Evolutionary conservation across 37 sponge, comb jelly and placozoan genomes (phyloP).

Genomic region (Chondrosia reniformis): DNA sequence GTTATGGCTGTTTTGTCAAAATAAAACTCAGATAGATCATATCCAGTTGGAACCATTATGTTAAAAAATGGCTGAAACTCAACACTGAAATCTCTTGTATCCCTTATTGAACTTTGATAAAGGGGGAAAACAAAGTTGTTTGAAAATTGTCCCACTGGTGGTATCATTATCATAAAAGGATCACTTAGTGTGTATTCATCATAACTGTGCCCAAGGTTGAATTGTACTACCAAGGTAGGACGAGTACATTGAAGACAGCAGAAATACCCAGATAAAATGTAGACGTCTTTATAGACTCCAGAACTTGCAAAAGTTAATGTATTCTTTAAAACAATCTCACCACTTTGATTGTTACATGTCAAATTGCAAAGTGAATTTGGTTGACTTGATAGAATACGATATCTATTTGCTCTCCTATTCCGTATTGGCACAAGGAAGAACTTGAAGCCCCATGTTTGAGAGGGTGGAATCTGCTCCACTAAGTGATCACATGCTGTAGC

Average conservation of each 20-base stretch:
- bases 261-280: neutral
- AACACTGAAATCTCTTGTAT: neutral
- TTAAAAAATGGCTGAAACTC: neutral
- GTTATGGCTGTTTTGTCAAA: neutral
- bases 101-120: neutral
- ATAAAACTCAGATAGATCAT: neutral
- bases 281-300: neutral
- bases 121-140: neutral
- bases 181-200: constrained; percentile 34
- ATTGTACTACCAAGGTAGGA: constrained; percentile 44
- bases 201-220: constrained; percentile 17
- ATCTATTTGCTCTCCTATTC: constrained; percentile 20
- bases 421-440: constrained; percentile 29
- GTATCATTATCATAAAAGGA: neutral
- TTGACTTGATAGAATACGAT: constrained; percentile 14
- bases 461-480: constrained; percentile 52
- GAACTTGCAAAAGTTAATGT: neutral
- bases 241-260: constrained; percentile 23
- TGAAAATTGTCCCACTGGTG: constrained; percentile 9
- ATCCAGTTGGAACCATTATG: neutral
- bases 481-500: constrained; percentile 49
- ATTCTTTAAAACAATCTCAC: too few relatives aligned
- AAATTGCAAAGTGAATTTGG: constrained; percentile 21
- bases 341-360: constrained; percentile 17
- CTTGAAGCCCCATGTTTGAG: constrained; percentile 18